phyloP scores from a whole-genome alignment of 37 sponge, comb jelly and placozoan genomes.

The Ephydatia muelleri region DNA sequence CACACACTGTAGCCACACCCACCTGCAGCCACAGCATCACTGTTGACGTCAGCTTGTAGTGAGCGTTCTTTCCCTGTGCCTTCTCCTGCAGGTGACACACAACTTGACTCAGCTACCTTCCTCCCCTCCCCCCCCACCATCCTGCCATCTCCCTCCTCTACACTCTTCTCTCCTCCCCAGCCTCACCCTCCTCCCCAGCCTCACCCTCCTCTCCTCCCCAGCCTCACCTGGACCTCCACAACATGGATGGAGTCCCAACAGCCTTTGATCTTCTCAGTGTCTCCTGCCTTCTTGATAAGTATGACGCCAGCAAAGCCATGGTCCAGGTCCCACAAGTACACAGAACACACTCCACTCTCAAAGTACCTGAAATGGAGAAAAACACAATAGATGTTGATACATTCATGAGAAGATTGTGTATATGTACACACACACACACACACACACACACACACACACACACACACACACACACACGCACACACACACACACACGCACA shows the following conservation, averaged over 20 bases:
- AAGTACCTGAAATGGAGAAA: slow-evolving; percentile 62
- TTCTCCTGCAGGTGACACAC: slow-evolving; percentile 59
- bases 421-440: neutral
- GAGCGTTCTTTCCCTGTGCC: slow-evolving; percentile 82
- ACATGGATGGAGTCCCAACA: slow-evolving; percentile 99
- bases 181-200: too few relatives aligned
- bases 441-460: neutral
- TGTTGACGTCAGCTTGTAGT: slow-evolving; percentile 98
- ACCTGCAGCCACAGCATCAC: slow-evolving; percentile 95
- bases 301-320: slow-evolving; percentile 95
- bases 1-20: too few relatives aligned
- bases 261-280: slow-evolving; percentile 91
- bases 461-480: neutral
- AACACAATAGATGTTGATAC: too few relatives aligned
- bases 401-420: neutral
- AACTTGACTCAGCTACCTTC: too few relatives aligned
- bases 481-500: slow-evolving; percentile 55
- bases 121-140: neutral
- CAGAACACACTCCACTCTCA: slow-evolving; percentile 94
- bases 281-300: slow-evolving; percentile 96
- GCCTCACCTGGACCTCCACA: slow-evolving; percentile 87
- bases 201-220: too few relatives aligned
- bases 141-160: neutral
- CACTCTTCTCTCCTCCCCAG: neutral
- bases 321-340: slow-evolving; percentile 97